A percentile compares a stretch with the other conserved stretches of the same genome.
Evolutionary conservation across 2,113 vertebrate genomes (phyloP).

Genomic region (Tenrec ecaudatus): DNA sequence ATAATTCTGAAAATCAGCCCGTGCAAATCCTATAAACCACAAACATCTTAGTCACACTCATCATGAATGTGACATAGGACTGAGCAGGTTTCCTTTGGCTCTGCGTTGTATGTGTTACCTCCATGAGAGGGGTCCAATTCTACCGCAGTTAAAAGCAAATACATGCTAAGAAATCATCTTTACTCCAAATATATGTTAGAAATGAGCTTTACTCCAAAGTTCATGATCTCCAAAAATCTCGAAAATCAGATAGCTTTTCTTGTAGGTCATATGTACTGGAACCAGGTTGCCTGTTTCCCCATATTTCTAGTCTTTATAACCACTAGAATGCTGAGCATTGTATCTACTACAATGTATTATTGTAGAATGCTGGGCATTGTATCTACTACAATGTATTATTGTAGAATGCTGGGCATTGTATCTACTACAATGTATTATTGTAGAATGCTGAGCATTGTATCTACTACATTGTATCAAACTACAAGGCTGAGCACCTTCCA

Average conservation of each 20-base stretch:
- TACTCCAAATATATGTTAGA: neutral
- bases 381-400: too few species aligned
- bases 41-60: neutral
- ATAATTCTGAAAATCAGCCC: neutral
- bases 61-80: neutral
- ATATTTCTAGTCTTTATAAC: neutral
- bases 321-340: neutral
- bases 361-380: too few species aligned
- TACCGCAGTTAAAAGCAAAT: neutral
- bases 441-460: too few species aligned
- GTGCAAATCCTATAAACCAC: neutral
- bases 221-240: neutral
- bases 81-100: too few species aligned
- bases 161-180: neutral
- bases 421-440: too few species aligned
- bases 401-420: too few species aligned
- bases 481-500: neutral
- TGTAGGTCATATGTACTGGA: neutral
- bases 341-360: too few species aligned
- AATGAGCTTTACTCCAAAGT: neutral
- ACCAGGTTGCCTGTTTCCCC: neutral
- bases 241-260: neutral
- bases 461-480: too few species aligned
- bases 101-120: too few species aligned
- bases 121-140: too few species aligned